A percentile compares a stretch with the other conserved stretches of the same genome.
These are phyloP conservation scores for Eupithecia vulgata DNA, from an alignment of 2,888 invertebrate genomes.

Conservation along the genomic window DNA sequence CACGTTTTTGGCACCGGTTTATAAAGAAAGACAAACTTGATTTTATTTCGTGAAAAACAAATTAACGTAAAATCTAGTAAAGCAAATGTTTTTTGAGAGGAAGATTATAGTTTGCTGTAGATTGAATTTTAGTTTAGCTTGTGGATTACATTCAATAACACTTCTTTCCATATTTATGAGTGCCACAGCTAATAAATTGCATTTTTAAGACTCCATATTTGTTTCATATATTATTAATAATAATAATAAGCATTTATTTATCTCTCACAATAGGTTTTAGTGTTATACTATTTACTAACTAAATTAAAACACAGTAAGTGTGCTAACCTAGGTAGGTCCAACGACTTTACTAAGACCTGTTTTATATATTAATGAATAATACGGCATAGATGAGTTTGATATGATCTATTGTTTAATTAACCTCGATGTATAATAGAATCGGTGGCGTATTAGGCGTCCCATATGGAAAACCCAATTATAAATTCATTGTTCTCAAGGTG, in stretches of 20 bases:
- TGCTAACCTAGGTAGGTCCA: too few relatives aligned
- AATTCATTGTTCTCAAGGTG: not conserved
- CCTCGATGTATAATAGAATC: not conserved
- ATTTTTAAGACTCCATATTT: not conserved
- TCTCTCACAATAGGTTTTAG: too few relatives aligned
- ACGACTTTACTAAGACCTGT: too few relatives aligned
- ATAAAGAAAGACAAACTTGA: not conserved
- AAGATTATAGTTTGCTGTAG: not conserved
- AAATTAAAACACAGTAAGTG: too few relatives aligned
- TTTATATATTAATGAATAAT: too few relatives aligned
- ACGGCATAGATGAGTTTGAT: not conserved
- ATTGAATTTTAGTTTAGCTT: not conserved
- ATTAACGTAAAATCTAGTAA: not conserved
- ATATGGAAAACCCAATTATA: not conserved
- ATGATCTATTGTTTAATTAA: not conserved
- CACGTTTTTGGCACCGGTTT: conserved; percentile 1
- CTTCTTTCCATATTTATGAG: not conserved
- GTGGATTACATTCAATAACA: too few relatives aligned
- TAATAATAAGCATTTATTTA: too few relatives aligned
- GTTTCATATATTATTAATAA: too few relatives aligned
- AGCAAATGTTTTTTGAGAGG: not conserved
- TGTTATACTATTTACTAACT: too few relatives aligned
- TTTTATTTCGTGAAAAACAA: not conserved
- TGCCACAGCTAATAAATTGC: not conserved
- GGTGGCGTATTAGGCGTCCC: not conserved